Base-by-base conservation (phyloP, 2,113 vertebrate species). In the Noctilio leporinus region DNA sequence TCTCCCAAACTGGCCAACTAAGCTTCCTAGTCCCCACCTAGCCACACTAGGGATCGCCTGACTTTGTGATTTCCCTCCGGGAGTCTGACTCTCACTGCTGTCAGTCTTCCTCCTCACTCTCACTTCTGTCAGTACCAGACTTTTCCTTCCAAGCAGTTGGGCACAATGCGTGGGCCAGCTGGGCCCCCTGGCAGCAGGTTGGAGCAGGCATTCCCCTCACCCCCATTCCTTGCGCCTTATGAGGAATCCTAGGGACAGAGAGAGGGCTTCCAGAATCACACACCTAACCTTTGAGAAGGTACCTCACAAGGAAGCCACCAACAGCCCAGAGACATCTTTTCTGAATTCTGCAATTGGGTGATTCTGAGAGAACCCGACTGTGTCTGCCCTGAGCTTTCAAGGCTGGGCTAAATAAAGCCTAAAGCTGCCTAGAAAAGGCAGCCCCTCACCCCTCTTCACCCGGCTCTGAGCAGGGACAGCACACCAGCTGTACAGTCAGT, bases 61-160 rank as follows among this genome's bases (percentile, higher is more conserved):
- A 64, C 33, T 10, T 2, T 17, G 4, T 5, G 19, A 4, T 10
- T 35, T 38, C 67, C 86, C 10, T 45, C 49, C 15, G 81, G 67
- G 77, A 69, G 24, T 8, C n/a, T 43, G 35, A 12, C 14, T 26
- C n/a, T 67, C 80, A 4, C 12, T 38, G 57, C 59, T 49, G 7
- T 64, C 22, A 15, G 20, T 59, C 19, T 35, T 19, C 75, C 16
- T 33, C 51, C n/a, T 43, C 40, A 12, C 14, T 26, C n/a, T 67
- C 80, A 4, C 12, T 38, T 51, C 59, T 49, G 7, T 64, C 22
- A 15, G 20, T 59, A 38, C 30, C 28, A 15, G 40, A 24, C 49
- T 88, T 47, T 64, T 57, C 87, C 70, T 57, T 67, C n/a, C 55
- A 87, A 91, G 89, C 47, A 24, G 70, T 77, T 78, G 80, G 69